Base-by-base conservation (phyloP, 2,888 invertebrate species). In the Callyntrura guangdongensis region DNA sequence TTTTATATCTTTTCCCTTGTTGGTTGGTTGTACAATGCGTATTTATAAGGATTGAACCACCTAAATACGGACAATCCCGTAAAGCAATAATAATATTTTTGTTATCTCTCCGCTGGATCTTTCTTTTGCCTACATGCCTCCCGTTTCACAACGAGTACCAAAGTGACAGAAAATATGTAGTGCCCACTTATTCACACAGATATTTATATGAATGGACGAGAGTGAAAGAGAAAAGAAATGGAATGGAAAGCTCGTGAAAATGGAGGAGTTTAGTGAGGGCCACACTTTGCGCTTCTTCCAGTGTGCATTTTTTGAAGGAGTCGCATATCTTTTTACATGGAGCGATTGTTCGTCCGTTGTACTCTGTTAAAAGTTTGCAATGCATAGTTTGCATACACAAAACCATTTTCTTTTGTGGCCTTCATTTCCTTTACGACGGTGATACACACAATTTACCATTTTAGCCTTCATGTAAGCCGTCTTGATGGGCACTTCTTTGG, bases 361-460 rank as follows among this genome's bases (percentile, higher is more conserved):
- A 9, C 64, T 45, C 45, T 17, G 81, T 27, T 17, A 59, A 59
- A 74, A 27, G 36, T 61, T 17, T 69, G 9, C 17, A 45, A 36
- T 69, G 36, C 69, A 69, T 36, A 1, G 25, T 56, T 53, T 25
- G 53, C 49, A 45, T 47, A 59, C 61, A 25, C 27, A 59, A 17
- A 36, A 22, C 67, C 64, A 79, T 86, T 79, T 86, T 79, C 79
- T 86, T 86, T 86, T 77, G 86, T 79, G 67, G 79, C 86, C 86
- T 79, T 86, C 86, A 86, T 86, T 86, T 86, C 86, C 86, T 49
- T 61, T 61, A 79, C 64, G 86, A 61, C 45, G 27, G 25, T 56
- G 20, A 72, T 72, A 72, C 20, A 69, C 20, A 79, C 53, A 79
- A 6, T 45, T 77, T 77, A 47, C 49, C 47, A 49, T 67, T 86